These are phyloP conservation scores for Alligator sinensis DNA, from an alignment of 2,113 vertebrate species.

Conservation along the genomic window DNA sequence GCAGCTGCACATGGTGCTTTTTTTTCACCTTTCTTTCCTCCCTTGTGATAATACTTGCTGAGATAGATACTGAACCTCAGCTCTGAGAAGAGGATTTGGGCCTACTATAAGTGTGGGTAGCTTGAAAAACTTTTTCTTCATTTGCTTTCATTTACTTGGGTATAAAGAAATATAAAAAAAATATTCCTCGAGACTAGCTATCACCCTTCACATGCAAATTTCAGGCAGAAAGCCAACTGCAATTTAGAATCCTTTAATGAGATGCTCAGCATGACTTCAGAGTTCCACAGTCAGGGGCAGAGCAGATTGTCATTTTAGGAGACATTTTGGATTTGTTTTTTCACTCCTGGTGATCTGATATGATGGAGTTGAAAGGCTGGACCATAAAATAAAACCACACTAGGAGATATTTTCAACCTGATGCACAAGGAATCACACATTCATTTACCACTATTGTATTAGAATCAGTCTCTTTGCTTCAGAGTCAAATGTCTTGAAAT, in stretches of 20 bases:
- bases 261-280: conserved; percentile 35
- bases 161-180: neutral
- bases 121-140: neutral
- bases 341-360: neutral
- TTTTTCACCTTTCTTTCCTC: fast-evolving
- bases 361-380: neutral
- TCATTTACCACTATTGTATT: neutral
- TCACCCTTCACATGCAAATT: neutral
- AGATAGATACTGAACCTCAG: neutral
- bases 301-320: conserved; percentile 14
- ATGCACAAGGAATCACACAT: fast-evolving
- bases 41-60: neutral
- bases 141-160: neutral
- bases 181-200: neutral
- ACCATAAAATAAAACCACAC: neutral
- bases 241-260: conserved; percentile 57
- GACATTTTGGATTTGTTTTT: neutral
- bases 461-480: neutral
- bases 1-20: neutral
- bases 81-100: neutral
- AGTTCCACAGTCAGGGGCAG: neutral
- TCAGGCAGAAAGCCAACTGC: conserved; percentile 13
- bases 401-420: neutral
- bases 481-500: neutral
- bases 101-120: neutral